These are phyloP conservation scores for Willowsia nigromaculata DNA, from an alignment of 2,888 invertebrate genomes.

Conservation along the genomic window DNA sequence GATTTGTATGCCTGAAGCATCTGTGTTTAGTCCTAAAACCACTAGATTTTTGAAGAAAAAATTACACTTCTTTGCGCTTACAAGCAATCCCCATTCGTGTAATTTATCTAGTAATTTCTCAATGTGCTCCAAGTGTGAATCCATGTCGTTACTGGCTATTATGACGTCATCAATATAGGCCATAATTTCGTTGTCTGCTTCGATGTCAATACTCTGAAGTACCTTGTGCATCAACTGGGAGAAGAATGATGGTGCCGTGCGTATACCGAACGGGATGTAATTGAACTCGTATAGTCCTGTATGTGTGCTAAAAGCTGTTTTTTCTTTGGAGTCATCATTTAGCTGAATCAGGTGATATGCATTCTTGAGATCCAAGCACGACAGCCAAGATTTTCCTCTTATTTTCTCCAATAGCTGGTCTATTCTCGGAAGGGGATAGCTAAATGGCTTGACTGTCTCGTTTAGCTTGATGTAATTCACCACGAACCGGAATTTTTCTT, in stretches of 20 bases:
- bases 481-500: background rate
- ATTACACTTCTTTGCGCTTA: background rate
- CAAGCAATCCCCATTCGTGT: background rate
- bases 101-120: background rate
- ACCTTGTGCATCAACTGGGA: background rate
- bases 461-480: background rate
- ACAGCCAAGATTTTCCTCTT: background rate
- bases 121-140: background rate
- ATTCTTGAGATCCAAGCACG: background rate
- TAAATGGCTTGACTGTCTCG: background rate
- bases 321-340: background rate
- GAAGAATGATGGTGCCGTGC: background rate
- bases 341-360: background rate
- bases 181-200: background rate
- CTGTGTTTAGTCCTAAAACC: background rate
- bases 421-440: background rate
- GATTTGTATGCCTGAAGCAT: no score
- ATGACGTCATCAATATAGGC: slow-evolving; percentile 41
- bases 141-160: background rate
- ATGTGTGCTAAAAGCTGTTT: background rate
- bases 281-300: background rate
- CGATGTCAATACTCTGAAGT: background rate
- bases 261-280: background rate
- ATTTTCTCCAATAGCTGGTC: background rate
- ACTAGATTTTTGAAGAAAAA: background rate